Conservation (phyloP, 1,140 invertebrate genomes). For the Chrysoperla carnea region DNA sequence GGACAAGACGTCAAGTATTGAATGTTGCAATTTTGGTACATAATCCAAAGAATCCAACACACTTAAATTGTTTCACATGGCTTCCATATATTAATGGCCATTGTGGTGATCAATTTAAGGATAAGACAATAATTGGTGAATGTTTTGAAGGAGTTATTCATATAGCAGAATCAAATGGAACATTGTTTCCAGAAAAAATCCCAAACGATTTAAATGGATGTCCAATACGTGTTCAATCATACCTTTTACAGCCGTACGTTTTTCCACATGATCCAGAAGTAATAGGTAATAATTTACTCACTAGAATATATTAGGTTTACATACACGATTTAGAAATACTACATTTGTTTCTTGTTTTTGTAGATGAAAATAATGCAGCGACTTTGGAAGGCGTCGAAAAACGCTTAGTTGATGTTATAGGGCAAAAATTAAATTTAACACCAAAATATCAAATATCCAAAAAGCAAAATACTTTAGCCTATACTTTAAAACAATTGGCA, state of each 20-base stretch:
- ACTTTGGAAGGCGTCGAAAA: too few species aligned
- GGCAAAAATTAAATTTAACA: too few species aligned
- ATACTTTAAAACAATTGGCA: too few species aligned
- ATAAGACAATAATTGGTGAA: neutral
- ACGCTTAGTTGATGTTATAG: too few species aligned
- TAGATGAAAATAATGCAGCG: too few species aligned
- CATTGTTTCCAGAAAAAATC: neutral
- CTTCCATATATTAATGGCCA: neutral
- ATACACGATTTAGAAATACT: too few species aligned
- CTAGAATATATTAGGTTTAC: too few species aligned
- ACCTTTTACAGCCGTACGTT: neutral
- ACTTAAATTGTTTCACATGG: neutral
- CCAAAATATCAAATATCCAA: too few species aligned
- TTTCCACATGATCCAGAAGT: neutral
- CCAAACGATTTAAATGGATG: neutral
- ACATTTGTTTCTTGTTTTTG: too few species aligned
- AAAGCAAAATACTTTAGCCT: too few species aligned
- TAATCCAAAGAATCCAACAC: neutral
- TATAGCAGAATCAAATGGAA: neutral
- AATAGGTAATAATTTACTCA: too few species aligned
- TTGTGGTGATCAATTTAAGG: neutral
- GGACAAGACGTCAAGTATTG: neutral
- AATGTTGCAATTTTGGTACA: neutral
- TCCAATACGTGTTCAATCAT: neutral
- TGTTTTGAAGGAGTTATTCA: neutral